Base-by-base conservation (phyloP, 1,140 invertebrate genomes). In the Psix sp. region DNA sequence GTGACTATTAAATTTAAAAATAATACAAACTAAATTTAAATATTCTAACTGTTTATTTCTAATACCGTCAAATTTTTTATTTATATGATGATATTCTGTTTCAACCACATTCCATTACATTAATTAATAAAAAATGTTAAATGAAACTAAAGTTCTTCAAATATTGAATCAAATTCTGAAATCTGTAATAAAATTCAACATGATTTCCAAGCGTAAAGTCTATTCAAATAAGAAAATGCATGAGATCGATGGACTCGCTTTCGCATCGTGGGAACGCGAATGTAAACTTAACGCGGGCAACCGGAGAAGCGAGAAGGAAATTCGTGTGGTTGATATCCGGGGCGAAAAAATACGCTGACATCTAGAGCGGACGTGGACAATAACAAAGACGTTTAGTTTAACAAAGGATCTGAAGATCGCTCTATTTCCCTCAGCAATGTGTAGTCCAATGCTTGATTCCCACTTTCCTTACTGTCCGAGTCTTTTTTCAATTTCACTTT, bases 401-500 rank as follows among this genome's bases (percentile, higher is more conserved):
- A 80, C 78, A 80, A 80, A 80, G 76, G 76, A 77, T 77, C 66
- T 59, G 45, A 72, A 67, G 65, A 73, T 79, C 73, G 77, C 77
- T 82, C 74, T 77, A 79, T 76, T 77, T 80, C 51, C 70, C 60
- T 74, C 46, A 26, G 26, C 42, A n/a, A 6, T 31, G 39, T 56
- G 40, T 35, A 43, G 31, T 68, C 24, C 31, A 39, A 52, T 54
- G 54, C 71, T 74, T 63, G 63, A 51, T 74, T 63, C 43, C 63
- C 60, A 67, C 71, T 57, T 62, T 74, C 52, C 57, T 63, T 43
- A 51, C 54, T 60, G 46, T 62, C 14, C 57, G 54, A 21, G 35
- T 46, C 31, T 43, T 42, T 52, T 24, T 45, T 60, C 60, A 10
- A 33, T 52, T 52, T 66, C 40, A 11, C 20, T 52, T 46, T 63